Percentiles rank a stretch among this genome's conserved stretches.
These are phyloP conservation scores for Scomberomorus guttatus DNA, from an alignment of 2,797 vertebrate genomes.

Conservation along the genomic window DNA sequence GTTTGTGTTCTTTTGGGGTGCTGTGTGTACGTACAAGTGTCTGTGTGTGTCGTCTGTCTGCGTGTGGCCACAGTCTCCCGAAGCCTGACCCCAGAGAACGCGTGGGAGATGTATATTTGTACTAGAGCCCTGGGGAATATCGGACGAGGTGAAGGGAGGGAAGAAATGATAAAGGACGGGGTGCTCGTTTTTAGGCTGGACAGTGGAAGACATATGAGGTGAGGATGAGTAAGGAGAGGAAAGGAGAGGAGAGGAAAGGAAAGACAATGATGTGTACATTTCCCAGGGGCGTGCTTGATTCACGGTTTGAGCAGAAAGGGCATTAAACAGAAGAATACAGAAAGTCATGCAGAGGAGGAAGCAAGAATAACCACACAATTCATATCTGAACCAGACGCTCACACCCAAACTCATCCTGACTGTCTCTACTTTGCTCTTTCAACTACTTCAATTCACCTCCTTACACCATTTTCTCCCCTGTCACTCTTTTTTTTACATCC, in stretches of 20 bases:
- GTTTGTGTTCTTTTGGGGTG: slow-evolving; percentile 68
- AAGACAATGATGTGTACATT: slow-evolving; percentile 42
- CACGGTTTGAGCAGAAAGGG: slow-evolving; percentile 60
- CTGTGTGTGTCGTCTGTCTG: slow-evolving; percentile 57
- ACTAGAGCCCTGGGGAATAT: slow-evolving; percentile 64
- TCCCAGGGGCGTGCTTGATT: slow-evolving; percentile 55
- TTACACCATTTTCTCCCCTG: slow-evolving; percentile 35
- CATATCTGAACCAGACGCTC: slow-evolving; percentile 38
- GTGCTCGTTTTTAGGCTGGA: slow-evolving; percentile 37
- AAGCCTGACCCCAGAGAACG: slow-evolving; percentile 43
- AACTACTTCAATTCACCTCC: too few species aligned
- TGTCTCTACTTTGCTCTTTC: too few species aligned
- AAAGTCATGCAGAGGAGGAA: slow-evolving; percentile 65
- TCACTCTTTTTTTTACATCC: slow-evolving; percentile 46
- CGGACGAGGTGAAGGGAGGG: slow-evolving; percentile 56
- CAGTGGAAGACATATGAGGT: slow-evolving; percentile 48
- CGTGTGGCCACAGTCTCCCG: slow-evolving; percentile 68
- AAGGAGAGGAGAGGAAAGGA: slow-evolving; percentile 21
- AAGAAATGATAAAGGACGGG: slow-evolving; percentile 43
- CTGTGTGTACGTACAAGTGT: slow-evolving; percentile 31
- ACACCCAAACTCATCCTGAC: slow-evolving; percentile 45
- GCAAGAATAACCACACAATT: slow-evolving; percentile 38
- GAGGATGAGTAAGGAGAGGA: slow-evolving; percentile 22
- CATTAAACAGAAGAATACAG: slow-evolving; percentile 52
- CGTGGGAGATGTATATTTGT: slow-evolving; percentile 73